Evolutionary conservation across 1,140 invertebrate genomes (phyloP).

Genomic region (Hylyphantes graminicola): DNA sequence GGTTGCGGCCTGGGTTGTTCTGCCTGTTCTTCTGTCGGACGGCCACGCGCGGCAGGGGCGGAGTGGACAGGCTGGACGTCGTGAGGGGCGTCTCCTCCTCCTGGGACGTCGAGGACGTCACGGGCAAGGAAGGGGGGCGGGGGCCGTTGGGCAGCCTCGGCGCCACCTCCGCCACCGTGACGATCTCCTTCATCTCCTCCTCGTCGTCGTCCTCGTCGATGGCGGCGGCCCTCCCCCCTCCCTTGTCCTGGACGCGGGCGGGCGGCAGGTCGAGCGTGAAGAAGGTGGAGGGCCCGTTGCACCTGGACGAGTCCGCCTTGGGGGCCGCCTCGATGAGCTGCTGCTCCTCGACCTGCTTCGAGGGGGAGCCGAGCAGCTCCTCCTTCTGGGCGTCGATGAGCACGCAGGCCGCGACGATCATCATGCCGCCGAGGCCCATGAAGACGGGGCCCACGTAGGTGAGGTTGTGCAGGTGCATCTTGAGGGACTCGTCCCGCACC

Average conservation of each 20-base stretch:
- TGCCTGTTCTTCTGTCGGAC: conserved; percentile 31
- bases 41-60: conserved; percentile 31
- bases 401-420: conserved; percentile 91
- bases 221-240: conserved; percentile 23
- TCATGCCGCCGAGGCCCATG: conserved; percentile 93
- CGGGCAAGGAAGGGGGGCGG: conserved; percentile 28
- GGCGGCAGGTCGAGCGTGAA: conserved; percentile 33
- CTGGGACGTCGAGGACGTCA: conserved; percentile 15
- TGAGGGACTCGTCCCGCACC: conserved; percentile 46
- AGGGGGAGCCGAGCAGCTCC: conserved; percentile 1
- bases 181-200: conserved; percentile 15
- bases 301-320: conserved; percentile 6
- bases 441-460: conserved; percentile 92
- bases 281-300: conserved; percentile 35
- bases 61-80: conserved; percentile 28
- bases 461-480: conserved; percentile 82
- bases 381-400: conserved; percentile 81
- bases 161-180: conserved; percentile 48
- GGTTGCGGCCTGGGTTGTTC: conserved; percentile 8
- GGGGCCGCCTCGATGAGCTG: conserved; percentile 22
- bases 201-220: conserved; percentile 41
- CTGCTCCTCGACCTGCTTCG: conserved; percentile 42
- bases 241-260: conserved; percentile 31
- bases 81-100: conserved; percentile 23
- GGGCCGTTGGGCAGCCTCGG: conserved; percentile 41